Evolutionary conservation across 2,888 invertebrate genomes (phyloP), one percentile per base, ranked within the genome.

Genomic region (Slavum lentiscoides): DNA sequence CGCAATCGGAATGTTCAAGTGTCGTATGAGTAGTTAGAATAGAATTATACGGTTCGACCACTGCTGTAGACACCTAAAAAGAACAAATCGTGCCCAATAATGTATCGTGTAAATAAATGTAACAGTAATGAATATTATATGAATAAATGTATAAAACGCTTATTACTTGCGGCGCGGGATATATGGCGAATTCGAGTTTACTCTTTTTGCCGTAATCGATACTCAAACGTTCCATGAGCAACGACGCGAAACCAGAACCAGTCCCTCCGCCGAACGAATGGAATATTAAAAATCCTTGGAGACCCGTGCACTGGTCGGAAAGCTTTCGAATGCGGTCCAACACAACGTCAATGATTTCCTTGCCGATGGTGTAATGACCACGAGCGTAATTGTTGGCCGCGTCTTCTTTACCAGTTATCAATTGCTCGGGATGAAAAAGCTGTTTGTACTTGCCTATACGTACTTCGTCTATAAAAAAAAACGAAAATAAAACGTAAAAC

Each of bases 381-480:
- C 97, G 92, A 83, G 97, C 97, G 85, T 97, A 98, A 89, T 98
- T 97, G 89, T 98, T 97, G 85, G 97, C 97, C 74, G 97, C 97
- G 86, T 97, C 97, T 88, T 97, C 97, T 88, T 97, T 97, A 85
- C 97, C 96, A 85, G 96, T 96, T 88, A 97, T 96, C 87, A 97
- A 90, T 88, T 97, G 97, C 89, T 97, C 97, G 83, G 97, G 97
- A 88, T 98, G 97, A 91, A 97, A 97, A 86, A 97, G 91, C 88
- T 96, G 96, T 84, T 96, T 91, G 90, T 97, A 97, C 84, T 95
- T 95, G 85, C 96, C 96, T 82, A 95, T 95, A 85, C 96, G 92
- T 84, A 96, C 95, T 89, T 95, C 95, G 89, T 96, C 94, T 87
- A 85, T 17, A n/a, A 69, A 69, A 13, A 11, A 7, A 55, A 39